phyloP scores from a whole-genome alignment of 2,888 invertebrate species.

The Lycophotia porphyrea region DNA sequence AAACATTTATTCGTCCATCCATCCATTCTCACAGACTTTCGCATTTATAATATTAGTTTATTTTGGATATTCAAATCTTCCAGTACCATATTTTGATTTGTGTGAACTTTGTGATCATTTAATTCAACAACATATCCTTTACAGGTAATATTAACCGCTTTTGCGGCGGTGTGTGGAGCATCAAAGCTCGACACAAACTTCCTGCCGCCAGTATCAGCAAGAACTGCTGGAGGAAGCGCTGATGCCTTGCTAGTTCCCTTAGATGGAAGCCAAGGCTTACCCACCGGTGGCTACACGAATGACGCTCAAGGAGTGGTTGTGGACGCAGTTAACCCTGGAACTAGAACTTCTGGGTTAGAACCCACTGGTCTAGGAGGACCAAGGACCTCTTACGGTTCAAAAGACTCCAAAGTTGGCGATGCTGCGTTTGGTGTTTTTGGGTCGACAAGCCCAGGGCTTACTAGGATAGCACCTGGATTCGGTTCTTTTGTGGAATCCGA shows the following conservation, averaged over 20 bases:
- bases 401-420: conserved; percentile 84
- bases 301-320: conserved; percentile 85
- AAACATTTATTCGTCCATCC: too few relatives aligned
- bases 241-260: conserved; percentile 77
- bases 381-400: conserved; percentile 83
- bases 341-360: conserved; percentile 75
- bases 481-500: conserved; percentile 29
- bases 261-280: conserved; percentile 64
- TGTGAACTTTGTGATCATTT: background rate
- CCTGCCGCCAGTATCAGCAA: conserved; percentile 81
- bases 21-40: too few relatives aligned
- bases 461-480: conserved; percentile 57
- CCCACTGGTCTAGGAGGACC: conserved; percentile 80
- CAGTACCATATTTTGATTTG: background rate
- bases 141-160: conserved; percentile 82
- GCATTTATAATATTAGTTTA: too few relatives aligned
- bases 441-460: conserved; percentile 56
- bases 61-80: too few relatives aligned
- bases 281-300: conserved; percentile 81
- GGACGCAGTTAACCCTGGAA: conserved; percentile 82
- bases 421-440: conserved; percentile 80
- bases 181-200: conserved; percentile 83
- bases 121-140: conserved; percentile 22
- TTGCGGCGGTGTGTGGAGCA: conserved; percentile 82
- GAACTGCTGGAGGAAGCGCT: conserved; percentile 80